Evolutionary conservation across 2,113 vertebrate species (phyloP).

Genomic region (Xenopus tropicalis): UCB_Xtro_10.0 CM004446.2:102281501-102282000

Average conservation of each 20-base stretch:
- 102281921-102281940: background rate
- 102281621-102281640: background rate
- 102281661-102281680: conserved; percentile 4
- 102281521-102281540: conserved; percentile 3
- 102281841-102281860: conserved; percentile 9
- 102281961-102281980: background rate
- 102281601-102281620: background rate
- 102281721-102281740: background rate
- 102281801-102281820: conserved; percentile 34
- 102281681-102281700: background rate
- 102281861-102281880: conserved; percentile 22
- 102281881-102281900: conserved; percentile 23
- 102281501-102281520: background rate
- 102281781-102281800: conserved; percentile 30
- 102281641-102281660: background rate
- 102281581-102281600: background rate
- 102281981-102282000: background rate
- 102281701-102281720: conserved; percentile 1
- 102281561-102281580: background rate
- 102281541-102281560: background rate
- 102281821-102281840: conserved; percentile 16
- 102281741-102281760: conserved; percentile 1
- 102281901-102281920: conserved; percentile 22
- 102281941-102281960: conserved; percentile 9
- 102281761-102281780: conserved; percentile 32